These are phyloP conservation scores for Chorisops tibialis DNA, from an alignment of 2,888 invertebrate species.

Conservation along the genomic window DNA sequence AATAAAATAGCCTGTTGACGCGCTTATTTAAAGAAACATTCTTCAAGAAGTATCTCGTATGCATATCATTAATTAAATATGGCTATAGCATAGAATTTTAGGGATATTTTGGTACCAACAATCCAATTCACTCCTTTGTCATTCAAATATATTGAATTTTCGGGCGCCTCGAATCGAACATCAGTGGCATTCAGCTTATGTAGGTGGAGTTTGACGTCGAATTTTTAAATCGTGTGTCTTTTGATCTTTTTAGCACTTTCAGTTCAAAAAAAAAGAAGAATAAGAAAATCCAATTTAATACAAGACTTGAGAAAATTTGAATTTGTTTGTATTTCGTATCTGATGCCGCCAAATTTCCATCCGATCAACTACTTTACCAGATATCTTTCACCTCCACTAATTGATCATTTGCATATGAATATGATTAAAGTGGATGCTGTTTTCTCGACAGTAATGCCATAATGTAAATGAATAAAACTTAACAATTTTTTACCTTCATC, in stretches of 20 bases:
- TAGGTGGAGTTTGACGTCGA: slow-evolving; percentile 18
- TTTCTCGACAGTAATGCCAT: too few relatives aligned
- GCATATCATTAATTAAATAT: slow-evolving; percentile 22
- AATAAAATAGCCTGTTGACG: too few relatives aligned
- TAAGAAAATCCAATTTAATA: too few relatives aligned
- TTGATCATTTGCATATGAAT: slow-evolving; percentile 25
- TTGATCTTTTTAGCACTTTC: too few relatives aligned
- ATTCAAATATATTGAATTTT: slow-evolving; percentile 4
- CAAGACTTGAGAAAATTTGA: too few relatives aligned
- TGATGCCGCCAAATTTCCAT: slow-evolving; percentile 8
- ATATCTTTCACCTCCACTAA: slow-evolving; percentile 20
- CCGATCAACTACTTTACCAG: slow-evolving; percentile 8
- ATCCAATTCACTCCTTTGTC: slow-evolving; percentile 21
- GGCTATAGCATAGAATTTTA: neutral
- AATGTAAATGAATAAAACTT: too few relatives aligned
- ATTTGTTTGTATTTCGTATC: too few relatives aligned
- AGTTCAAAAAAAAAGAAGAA: too few relatives aligned
- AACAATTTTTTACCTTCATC: too few relatives aligned
- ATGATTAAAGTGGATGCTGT: neutral
- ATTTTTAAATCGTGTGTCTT: too few relatives aligned
- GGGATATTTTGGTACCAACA: slow-evolving; percentile 7
- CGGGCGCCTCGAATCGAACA: slow-evolving; percentile 12
- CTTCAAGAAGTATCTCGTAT: neutral
- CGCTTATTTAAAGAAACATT: too few relatives aligned
- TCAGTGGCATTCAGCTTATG: neutral